Conservation (phyloP, 1,140 invertebrate genomes). For the Drosophila pseudoobscura region DNA sequence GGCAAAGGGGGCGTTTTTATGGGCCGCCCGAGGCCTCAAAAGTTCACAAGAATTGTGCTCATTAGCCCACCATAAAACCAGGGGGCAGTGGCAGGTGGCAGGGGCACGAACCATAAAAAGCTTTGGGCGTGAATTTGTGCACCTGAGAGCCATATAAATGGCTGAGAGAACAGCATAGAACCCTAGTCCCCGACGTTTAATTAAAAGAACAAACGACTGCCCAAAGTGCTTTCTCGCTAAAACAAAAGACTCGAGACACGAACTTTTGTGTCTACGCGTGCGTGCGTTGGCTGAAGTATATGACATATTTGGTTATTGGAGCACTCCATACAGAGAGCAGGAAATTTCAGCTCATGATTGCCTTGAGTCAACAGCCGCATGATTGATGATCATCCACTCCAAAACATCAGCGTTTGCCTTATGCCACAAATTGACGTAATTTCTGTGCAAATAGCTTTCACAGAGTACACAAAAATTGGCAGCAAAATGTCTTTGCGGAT, state of each 20-base stretch:
- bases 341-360: constrained; percentile 57
- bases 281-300: constrained; percentile 11
- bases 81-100: not conserved
- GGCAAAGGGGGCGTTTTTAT: constrained; percentile 44
- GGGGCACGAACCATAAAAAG: constrained; percentile 26
- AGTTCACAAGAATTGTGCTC: constrained; percentile 43
- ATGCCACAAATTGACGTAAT: constrained; percentile 61
- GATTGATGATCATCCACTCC: constrained; percentile 58
- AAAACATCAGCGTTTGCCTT: not conserved
- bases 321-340: constrained; percentile 50
- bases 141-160: constrained; percentile 32
- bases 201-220: constrained; percentile 40
- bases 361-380: constrained; percentile 51
- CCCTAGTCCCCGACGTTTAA: constrained; percentile 24
- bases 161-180: constrained; percentile 11
- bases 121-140: constrained; percentile 43
- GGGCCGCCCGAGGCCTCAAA: constrained; percentile 11
- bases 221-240: not conserved
- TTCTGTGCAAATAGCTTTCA: constrained; percentile 47
- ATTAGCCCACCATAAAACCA: constrained; percentile 24
- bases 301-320: constrained; percentile 71
- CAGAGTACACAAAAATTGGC: constrained; percentile 43
- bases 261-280: constrained; percentile 34
- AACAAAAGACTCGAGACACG: constrained; percentile 61
- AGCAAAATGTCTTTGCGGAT: constrained; percentile 37